Percentiles rank a stretch among this genome's conserved stretches.
These are phyloP conservation scores for Dryomyza anilis DNA, from an alignment of 2,888 invertebrate species.

Conservation along the genomic window DNA sequence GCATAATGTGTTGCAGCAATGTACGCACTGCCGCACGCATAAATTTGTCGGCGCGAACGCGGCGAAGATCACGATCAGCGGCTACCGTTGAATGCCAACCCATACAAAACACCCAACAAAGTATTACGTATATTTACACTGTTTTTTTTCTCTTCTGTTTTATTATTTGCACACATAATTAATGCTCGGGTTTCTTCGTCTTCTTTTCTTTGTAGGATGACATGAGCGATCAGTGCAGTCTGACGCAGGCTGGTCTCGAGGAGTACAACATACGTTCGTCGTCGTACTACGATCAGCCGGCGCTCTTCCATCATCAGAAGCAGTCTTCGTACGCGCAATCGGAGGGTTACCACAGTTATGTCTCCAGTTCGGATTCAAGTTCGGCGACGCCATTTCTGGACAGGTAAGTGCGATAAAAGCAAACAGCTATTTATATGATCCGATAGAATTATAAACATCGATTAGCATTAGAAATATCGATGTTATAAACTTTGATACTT, in stretches of 20 bases:
- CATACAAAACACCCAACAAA: too few species aligned
- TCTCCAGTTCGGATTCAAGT: conserved; percentile 77
- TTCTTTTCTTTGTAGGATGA: conserved; percentile 53
- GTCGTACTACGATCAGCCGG: conserved; percentile 66
- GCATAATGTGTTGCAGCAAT: neutral
- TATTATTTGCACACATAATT: conserved; percentile 21
- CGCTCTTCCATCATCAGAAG: conserved; percentile 68
- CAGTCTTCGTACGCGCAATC: conserved; percentile 79
- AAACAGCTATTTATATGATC: too few species aligned
- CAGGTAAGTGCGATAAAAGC: conserved; percentile 62
- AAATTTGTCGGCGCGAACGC: neutral
- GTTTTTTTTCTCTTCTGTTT: neutral
- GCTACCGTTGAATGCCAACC: conserved; percentile 13
- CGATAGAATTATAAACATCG: too few species aligned
- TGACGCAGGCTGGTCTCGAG: conserved; percentile 73
- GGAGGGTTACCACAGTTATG: conserved; percentile 81
- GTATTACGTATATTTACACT: too few species aligned
- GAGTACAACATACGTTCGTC: conserved; percentile 69
- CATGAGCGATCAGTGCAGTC: conserved; percentile 57
- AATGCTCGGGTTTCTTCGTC: conserved; percentile 24
- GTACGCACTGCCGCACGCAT: conserved; percentile 23
- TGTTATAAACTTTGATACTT: too few species aligned
- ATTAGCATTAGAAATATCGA: too few species aligned
- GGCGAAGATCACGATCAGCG: conserved; percentile 12
- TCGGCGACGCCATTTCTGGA: conserved; percentile 79